These are phyloP conservation scores for Tiphia femorata DNA, from an alignment of 2,888 invertebrate genomes.

Conservation along the genomic window DNA sequence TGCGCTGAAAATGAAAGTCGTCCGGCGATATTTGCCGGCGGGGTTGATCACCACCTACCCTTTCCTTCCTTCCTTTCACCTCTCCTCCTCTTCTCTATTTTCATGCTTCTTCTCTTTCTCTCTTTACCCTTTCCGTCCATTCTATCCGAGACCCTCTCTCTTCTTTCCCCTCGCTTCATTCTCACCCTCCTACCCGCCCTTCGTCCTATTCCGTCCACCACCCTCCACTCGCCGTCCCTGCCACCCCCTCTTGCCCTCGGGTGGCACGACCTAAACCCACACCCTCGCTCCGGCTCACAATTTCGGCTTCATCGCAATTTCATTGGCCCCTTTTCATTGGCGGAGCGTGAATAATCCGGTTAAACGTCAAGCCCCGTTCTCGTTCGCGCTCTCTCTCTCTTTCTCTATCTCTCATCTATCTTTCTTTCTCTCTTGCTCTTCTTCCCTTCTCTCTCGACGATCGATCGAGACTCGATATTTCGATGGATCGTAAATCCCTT, in stretches of 20 bases:
- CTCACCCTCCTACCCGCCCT: not conserved
- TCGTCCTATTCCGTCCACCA: not conserved
- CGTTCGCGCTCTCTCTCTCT: no score
- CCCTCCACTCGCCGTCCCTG: not conserved
- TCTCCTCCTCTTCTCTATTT: no score
- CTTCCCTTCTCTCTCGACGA: conserved; percentile 19
- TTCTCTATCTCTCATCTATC: no score
- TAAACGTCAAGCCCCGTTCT: conserved; percentile 43
- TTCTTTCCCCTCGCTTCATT: not conserved
- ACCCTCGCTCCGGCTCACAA: conserved; percentile 36
- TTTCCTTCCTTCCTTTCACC: no score
- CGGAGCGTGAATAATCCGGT: conserved; percentile 49
- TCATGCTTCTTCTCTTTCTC: no score
- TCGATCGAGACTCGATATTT: conserved; percentile 40
- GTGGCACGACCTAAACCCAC: not conserved
- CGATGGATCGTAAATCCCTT: no score
- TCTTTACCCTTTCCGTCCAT: conserved; percentile 1
- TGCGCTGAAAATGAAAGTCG: conserved; percentile 62
- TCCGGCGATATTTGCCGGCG: conserved; percentile 58
- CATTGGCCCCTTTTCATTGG: conserved; percentile 53
- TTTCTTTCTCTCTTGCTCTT: no score
- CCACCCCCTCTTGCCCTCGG: not conserved
- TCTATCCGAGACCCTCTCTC: not conserved
- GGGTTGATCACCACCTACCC: conserved; percentile 38
- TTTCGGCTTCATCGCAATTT: conserved; percentile 58